Conservation (phyloP, 2,888 invertebrate species). For the Drosophila subquinaria region DNA sequence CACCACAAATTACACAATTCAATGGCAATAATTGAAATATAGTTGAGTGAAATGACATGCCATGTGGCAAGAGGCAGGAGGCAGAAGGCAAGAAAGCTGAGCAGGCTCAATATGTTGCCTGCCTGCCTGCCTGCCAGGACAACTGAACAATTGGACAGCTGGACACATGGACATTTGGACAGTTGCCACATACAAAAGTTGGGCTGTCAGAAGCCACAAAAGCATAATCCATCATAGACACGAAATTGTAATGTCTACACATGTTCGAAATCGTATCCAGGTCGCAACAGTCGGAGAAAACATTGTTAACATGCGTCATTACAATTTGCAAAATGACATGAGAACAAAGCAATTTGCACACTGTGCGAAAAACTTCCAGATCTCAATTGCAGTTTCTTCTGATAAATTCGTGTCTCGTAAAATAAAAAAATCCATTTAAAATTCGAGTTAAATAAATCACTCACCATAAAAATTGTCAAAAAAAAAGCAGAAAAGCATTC, state of each 20-base stretch:
- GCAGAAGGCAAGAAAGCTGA: conserved; percentile 6
- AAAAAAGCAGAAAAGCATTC: no score
- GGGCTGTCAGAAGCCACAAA: conserved; percentile 68
- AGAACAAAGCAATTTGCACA: conserved; percentile 32
- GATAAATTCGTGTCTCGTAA: no score
- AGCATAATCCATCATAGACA: conserved; percentile 74
- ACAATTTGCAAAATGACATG: conserved; percentile 78
- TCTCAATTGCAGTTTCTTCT: no score
- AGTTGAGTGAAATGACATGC: conserved; percentile 31
- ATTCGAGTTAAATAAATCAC: no score
- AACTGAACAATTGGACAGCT: neutral
- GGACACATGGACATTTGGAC: conserved; percentile 4
- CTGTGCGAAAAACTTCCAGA: neutral
- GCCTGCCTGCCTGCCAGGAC: conserved; percentile 17
- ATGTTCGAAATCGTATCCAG: conserved; percentile 35
- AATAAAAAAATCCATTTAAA: no score
- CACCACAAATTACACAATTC: conserved; percentile 65
- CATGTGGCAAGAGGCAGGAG: conserved; percentile 21
- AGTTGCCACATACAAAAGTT: conserved; percentile 38
- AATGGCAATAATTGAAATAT: conserved; percentile 66
- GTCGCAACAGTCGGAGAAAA: conserved; percentile 47
- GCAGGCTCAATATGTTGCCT: conserved; percentile 26
- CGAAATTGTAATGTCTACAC: conserved; percentile 58
- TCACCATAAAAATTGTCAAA: no score
- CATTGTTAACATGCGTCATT: conserved; percentile 83